phyloP scores from a whole-genome alignment of 2,113 vertebrate genomes.

The western clawed frog (Xenopus tropicalis) region DNA sequence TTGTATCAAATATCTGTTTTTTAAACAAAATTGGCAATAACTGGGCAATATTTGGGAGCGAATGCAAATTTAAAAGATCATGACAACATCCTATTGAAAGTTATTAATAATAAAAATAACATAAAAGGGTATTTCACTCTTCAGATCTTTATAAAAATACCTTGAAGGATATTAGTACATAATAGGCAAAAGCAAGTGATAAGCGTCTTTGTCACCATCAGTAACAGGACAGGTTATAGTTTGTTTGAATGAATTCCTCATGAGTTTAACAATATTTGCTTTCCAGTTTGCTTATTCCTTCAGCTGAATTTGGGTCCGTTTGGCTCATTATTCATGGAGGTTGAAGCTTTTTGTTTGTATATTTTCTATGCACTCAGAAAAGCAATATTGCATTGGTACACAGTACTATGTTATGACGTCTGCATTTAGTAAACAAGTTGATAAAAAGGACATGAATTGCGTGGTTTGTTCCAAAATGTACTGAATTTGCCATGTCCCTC shows the following conservation, averaged over 20 bases:
- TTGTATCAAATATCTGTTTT: too few relatives aligned
- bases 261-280: not conserved
- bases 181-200: too few relatives aligned
- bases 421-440: too few relatives aligned
- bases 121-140: too few relatives aligned
- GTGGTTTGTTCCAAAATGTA: slow-evolving; percentile 8
- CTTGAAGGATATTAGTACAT: too few relatives aligned
- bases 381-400: not conserved
- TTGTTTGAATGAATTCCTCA: not conserved
- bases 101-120: not conserved
- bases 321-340: not conserved
- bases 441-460: not conserved
- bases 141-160: too few relatives aligned
- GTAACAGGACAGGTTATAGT: not conserved
- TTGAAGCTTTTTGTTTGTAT: not conserved
- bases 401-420: not conserved
- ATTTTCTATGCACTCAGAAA: not conserved
- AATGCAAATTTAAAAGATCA: slow-evolving; percentile 27
- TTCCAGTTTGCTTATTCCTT: not conserved
- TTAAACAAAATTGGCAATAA: too few relatives aligned
- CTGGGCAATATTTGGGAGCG: not conserved
- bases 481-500: not conserved
- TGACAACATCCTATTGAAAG: not conserved
- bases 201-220: too few relatives aligned
- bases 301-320: not conserved